Evolutionary conservation across 1,140 invertebrate genomes (phyloP), one percentile per base, ranked within the genome.

Genomic region (Cydia amplana): DNA sequence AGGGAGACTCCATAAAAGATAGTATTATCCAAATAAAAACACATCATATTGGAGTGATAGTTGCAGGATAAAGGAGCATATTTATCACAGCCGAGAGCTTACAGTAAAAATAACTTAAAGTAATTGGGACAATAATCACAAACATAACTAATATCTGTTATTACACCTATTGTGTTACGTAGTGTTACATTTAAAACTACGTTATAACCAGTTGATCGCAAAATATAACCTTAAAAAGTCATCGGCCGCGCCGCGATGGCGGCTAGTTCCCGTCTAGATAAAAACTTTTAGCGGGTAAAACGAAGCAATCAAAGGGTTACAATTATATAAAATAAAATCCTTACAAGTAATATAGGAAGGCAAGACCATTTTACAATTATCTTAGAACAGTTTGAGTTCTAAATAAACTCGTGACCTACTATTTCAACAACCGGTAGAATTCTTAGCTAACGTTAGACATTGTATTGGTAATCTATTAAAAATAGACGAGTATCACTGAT

Each of bases 81-180:
- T 76, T 64, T 81, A 81, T 81, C 80, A 81, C 80, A 81, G 80
- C 76, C 76, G 74, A 60, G 73, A 81, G 78, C 76, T 81, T 79
- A 49, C 16, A 40, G 36, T 40, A 40, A 16, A 49, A 16, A 16
- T 3, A 16, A 16, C 43, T 43, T 43, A 16, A 49, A 14, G 51
- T 55, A n/a, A 18, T 6, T 9, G n/a, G 20, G 49, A 51, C n/a
- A 51, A 51, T 51, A 55, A 18, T 18, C 51, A 55, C n/a, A 18
- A 55, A 55, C 7, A 55, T 20, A 55, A 55, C 4, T 18, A 18
- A 18, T n/a, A 40, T 7, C 51, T 55, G n/a, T 55, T 55, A 49
- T 16, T 14, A 14, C 36, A 40, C 36, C 9, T 9, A 40, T 40
- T 40, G 7, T 40, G 14, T n/a, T n/a, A 49, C 46, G 5, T 49